Evolutionary conservation across 1,140 invertebrate species (phyloP).

Genomic region (Cryptotermes secundus): DNA sequence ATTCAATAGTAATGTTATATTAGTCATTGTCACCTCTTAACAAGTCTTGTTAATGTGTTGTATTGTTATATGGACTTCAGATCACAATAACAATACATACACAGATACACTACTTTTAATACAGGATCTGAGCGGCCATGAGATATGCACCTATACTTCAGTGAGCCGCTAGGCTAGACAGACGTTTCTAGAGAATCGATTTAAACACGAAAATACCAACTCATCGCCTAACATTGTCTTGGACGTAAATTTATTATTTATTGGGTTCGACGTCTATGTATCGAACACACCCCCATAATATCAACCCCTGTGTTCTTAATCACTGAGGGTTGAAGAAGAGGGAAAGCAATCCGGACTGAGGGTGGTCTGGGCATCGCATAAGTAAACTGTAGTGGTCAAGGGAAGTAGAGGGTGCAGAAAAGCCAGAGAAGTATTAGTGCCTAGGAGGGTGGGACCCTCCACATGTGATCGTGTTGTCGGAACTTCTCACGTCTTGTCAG

Average conservation of each 20-base stretch:
- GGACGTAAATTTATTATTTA: slow-evolving; percentile 1
- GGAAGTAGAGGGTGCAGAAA: neutral
- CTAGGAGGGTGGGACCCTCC: neutral
- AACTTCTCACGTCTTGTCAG: neutral
- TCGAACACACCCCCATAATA: neutral
- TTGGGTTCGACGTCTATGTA: neutral
- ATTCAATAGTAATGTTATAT: no score
- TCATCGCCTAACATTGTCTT: slow-evolving; percentile 11
- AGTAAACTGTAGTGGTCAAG: slow-evolving; percentile 5
- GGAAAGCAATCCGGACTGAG: neutral
- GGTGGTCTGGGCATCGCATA: neutral
- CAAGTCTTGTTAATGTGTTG: no score
- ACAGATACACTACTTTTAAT: no score
- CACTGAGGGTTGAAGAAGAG: slow-evolving; percentile 14
- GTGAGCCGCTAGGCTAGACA: no score
- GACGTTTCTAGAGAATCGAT: no score
- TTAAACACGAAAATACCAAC: neutral
- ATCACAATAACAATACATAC: no score
- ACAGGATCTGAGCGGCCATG: no score
- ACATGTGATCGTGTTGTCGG: neutral
- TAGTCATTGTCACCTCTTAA: no score
- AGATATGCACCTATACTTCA: no score
- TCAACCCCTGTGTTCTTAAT: neutral
- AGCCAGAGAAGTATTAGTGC: neutral
- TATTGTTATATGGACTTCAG: no score